Conservation (phyloP, 1,140 invertebrate genomes). For the Lerema accius region DNA sequence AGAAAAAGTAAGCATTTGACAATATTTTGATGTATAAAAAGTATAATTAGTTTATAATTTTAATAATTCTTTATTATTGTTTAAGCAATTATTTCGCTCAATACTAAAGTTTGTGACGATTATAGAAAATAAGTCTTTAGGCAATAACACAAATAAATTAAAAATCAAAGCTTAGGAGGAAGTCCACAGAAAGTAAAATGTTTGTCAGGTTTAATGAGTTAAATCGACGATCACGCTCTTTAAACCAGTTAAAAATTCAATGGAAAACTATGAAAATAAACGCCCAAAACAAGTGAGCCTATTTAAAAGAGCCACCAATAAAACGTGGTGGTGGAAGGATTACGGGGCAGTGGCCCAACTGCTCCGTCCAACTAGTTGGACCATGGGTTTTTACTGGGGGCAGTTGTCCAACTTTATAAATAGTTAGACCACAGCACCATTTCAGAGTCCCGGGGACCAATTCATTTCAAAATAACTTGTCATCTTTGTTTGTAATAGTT, state of each 20-base stretch:
- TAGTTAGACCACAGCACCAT: conserved; percentile 7
- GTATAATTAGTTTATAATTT: conserved; percentile 1
- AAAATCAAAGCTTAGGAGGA: not conserved
- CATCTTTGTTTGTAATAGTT: no score
- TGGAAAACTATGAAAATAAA: no score
- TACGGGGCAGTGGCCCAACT: no score
- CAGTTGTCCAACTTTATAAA: conserved; percentile 8
- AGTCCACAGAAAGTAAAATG: not conserved
- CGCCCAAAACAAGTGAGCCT: not conserved
- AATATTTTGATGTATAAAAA: conserved; percentile 2
- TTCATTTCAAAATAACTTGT: conserved; percentile 10
- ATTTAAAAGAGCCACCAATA: not conserved
- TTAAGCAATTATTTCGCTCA: no score
- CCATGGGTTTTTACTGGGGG: conserved; percentile 1
- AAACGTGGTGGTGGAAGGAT: no score
- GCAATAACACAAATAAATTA: not conserved
- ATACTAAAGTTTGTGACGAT: not conserved
- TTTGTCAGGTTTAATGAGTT: not conserved
- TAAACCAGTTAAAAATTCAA: no score
- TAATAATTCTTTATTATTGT: not conserved
- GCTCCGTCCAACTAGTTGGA: conserved; percentile 9
- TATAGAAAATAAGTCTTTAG: not conserved
- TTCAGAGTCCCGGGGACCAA: not conserved
- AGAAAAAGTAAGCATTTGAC: not conserved
- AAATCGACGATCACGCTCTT: no score